A percentile compares a stretch with the other conserved stretches of the same genome.
Evolutionary conservation across 2,888 invertebrate genomes (phyloP).

Genomic region (Dynastes maya): DNA sequence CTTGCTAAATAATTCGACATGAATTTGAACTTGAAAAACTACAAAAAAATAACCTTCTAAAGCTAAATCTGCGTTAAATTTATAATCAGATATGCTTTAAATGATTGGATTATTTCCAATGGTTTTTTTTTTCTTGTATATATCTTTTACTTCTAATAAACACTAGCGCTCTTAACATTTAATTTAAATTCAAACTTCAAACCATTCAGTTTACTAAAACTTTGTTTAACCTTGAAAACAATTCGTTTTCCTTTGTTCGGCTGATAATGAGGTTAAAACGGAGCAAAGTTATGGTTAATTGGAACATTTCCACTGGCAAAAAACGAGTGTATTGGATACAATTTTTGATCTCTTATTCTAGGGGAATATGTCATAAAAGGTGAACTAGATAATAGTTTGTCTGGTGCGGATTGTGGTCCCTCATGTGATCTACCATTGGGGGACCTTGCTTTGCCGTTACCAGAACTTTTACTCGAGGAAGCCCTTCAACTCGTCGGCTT

Average conservation of each 20-base stretch:
- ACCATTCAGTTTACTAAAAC: too few species aligned
- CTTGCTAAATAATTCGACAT: too few species aligned
- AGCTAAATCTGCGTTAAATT: not conserved
- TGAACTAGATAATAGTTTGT: slow-evolving; percentile 64
- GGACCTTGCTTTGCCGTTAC: slow-evolving; percentile 72
- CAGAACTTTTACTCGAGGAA: slow-evolving; percentile 81
- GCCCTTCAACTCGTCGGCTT: slow-evolving; percentile 83
- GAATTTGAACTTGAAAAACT: not conserved
- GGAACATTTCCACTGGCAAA: not conserved
- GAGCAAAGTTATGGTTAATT: slow-evolving; percentile 12
- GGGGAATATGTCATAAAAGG: slow-evolving; percentile 77
- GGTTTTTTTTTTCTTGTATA: too few species aligned
- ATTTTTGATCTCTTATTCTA: slow-evolving; percentile 61
- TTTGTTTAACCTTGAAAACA: slow-evolving; percentile 8
- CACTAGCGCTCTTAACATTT: too few species aligned
- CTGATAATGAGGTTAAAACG: slow-evolving; percentile 36
- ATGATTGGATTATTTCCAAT: not conserved
- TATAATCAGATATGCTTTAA: not conserved
- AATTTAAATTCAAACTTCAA: not conserved
- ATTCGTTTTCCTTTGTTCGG: not conserved
- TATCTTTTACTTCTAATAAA: too few species aligned
- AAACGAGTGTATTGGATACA: not conserved
- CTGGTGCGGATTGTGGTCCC: slow-evolving; percentile 67
- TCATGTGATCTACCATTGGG: slow-evolving; percentile 75
- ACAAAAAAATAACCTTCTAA: slow-evolving; percentile 3